Conservation (phyloP, 2,797 vertebrate species). For the Mormyrops boulengeri region DNA sequence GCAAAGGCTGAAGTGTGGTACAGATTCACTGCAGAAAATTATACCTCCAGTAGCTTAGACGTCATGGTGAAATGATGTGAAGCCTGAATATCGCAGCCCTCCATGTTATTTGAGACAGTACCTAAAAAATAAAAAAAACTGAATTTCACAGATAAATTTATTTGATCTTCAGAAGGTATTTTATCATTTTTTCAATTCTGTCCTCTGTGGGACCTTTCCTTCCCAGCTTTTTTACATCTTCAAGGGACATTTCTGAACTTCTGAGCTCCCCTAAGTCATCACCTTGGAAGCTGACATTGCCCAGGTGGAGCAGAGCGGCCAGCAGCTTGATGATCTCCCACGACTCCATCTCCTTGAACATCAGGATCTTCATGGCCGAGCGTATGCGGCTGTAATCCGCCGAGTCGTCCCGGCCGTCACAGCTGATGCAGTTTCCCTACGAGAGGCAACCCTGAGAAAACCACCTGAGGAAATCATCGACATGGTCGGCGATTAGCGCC, state of each 20-base stretch:
- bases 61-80: conserved; percentile 67
- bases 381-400: conserved; percentile 81
- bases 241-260: background rate
- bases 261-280: conserved; percentile 17
- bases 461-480: background rate
- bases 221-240: background rate
- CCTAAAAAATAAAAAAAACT: conserved; percentile 56
- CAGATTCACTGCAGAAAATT: background rate
- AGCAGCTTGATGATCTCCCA: conserved; percentile 87
- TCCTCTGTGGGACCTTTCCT: background rate
- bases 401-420: conserved; percentile 73
- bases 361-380: conserved; percentile 90
- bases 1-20: background rate
- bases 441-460: background rate
- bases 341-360: conserved; percentile 80
- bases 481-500: background rate
- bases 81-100: conserved; percentile 68
- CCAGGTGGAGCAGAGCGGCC: conserved; percentile 85
- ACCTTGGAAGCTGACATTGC: conserved; percentile 83
- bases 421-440: conserved; percentile 83
- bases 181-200: background rate
- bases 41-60: conserved; percentile 80
- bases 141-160: background rate
- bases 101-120: conserved; percentile 74
- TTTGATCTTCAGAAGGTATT: background rate